Base-by-base conservation (phyloP, 2,888 invertebrate genomes). In the Apotomis betuletana region DNA sequence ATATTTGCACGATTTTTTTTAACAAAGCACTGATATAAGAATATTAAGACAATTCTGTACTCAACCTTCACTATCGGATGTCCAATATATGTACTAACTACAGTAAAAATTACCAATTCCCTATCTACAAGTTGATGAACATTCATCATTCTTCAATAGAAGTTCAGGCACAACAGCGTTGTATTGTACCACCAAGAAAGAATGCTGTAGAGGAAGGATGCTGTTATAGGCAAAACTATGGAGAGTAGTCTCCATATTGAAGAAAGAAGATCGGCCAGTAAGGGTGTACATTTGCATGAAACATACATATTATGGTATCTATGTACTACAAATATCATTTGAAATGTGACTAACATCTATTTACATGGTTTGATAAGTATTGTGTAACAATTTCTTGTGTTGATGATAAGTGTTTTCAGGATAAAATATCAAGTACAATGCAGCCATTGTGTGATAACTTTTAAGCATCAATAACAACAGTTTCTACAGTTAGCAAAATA, bases 371-470 rank as follows among this genome's bases (percentile, higher is more conserved):
- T 44, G 15, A 64, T 55, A 44, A 55, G n/a, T 44, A 27, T 46
- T 49, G 36, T 55, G n/a, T 65, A 9, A 49, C 49, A 4, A 10
- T 46, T 27, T 38, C 27, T 15, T 55, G 41, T 64, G 55, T 55
- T 64, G 54, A 55, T 65, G 27, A 27, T 10, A 65, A 36, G 44
- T 65, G 55, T 65, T 65, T 57, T 57, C 65, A 65, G 55, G 55
- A 36, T 44, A 9, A 46, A 36, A 55, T 64, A 64, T 55, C 44
- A 12, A 36, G 12, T 12, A 9, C 38, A 38, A 36, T 41, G 12
- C 44, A 15, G 54, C 41, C 54, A 5, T 51, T n/a, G 8, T 41
- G 13, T 5, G 38, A 5, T 64, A 15, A 15, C 12, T 12, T 27
- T 15, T 15, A 27, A 41, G 6, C 41, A 44, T 44, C 38, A 58